A percentile compares a stretch with the other conserved stretches of the same genome.
Conservation (phyloP, 2,888 invertebrate species). For the Strigamia maritima region DNA sequence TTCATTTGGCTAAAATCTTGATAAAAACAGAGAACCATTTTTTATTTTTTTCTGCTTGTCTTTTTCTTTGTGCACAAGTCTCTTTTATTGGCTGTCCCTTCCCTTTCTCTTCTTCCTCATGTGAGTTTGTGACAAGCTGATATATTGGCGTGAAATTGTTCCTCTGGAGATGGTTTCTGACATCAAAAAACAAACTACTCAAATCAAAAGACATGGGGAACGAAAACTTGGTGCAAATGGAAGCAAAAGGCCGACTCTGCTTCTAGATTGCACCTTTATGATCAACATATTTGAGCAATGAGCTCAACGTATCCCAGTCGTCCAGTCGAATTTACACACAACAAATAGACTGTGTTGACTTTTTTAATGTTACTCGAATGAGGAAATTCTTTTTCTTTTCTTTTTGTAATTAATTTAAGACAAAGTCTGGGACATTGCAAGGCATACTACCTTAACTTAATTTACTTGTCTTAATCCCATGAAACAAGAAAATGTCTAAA, state of each 20-base stretch:
- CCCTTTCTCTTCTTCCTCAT: background rate
- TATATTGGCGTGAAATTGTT: constrained; percentile 4
- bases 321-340: no score
- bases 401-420: no score
- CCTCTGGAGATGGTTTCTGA: background rate
- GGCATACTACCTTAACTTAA: no score
- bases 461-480: no score
- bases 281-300: background rate
- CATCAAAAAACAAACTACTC: background rate
- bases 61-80: background rate
- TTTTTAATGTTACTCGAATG: no score
- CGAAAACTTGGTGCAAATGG: background rate
- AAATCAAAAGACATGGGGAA: background rate
- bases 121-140: background rate
- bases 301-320: no score
- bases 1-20: constrained; percentile 4
- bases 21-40: background rate
- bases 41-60: background rate
- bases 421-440: no score
- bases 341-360: no score
- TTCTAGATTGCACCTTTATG: background rate
- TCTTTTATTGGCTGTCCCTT: background rate
- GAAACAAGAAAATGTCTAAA: no score
- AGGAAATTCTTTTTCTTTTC: no score
- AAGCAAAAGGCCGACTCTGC: background rate